Evolutionary conservation across 1,140 invertebrate genomes (phyloP).

Genomic region (Sarcophaga bullata): DNA sequence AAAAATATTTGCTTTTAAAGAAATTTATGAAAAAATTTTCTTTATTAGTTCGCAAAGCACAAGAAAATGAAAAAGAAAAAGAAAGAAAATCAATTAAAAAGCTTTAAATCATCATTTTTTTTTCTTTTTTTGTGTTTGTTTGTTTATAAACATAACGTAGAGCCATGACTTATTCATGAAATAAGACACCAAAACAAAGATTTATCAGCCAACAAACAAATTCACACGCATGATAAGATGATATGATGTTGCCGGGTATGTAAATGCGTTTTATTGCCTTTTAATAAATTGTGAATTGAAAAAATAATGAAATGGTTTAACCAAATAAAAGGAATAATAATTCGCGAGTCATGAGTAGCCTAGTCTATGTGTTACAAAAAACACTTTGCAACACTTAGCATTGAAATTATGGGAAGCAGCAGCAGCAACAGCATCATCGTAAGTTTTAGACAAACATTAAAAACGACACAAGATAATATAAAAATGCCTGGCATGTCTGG

Average conservation of each 20-base stretch:
- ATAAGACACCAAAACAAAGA: slow-evolving; percentile 25
- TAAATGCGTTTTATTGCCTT: background rate
- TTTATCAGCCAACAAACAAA: slow-evolving; percentile 50
- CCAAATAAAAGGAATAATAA: slow-evolving; percentile 1
- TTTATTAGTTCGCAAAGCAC: background rate
- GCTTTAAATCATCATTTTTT: slow-evolving; percentile 62
- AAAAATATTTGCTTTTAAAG: too few relatives aligned
- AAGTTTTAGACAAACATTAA: background rate
- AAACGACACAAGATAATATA: background rate
- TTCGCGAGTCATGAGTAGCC: background rate
- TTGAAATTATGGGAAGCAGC: background rate
- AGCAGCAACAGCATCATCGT: too few relatives aligned
- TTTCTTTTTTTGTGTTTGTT: too few relatives aligned
- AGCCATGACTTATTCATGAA: slow-evolving; percentile 49
- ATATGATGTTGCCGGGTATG: background rate
- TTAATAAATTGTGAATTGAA: background rate
- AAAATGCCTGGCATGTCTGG: background rate
- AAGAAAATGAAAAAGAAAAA: slow-evolving; percentile 24
- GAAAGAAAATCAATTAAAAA: slow-evolving; percentile 53
- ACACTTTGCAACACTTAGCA: background rate
- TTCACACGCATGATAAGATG: slow-evolving; percentile 64
- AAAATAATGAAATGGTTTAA: background rate
- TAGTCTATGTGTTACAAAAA: background rate
- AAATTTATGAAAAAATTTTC: too few relatives aligned
- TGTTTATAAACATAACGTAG: slow-evolving; percentile 48